Base-by-base conservation (phyloP, 2,113 vertebrate genomes). In the Conger conger region DNA sequence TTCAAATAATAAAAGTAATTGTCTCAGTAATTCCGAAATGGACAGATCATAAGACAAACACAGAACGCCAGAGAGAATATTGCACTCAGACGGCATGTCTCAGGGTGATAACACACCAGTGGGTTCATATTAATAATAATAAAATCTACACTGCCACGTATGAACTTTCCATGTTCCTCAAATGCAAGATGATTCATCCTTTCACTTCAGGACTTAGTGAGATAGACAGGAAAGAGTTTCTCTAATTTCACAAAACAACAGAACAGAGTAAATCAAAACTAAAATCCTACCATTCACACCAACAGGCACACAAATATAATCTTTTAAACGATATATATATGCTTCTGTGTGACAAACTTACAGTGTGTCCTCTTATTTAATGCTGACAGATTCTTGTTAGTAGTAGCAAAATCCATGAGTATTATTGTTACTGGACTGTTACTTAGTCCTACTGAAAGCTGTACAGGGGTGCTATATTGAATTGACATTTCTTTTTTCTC, bases 11-110 rank as follows among this genome's bases (percentile, higher is more conserved):
- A 89, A 83, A 9, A 82, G 89, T 92, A 91, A 90, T 88, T 90
- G 91, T 90, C 88, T 88, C 90, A 89, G 85, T 88, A 85, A 54
- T 88, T 63, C 87, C 89, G 90, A 86, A 84, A 90, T 91, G 90
- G 87, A 88, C 87, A 86, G 76, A 90, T 90, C 88, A 79, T 84
- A 85, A 81, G 76, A 89, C 82, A 80, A 37, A 89, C 91, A 79
- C 57, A 37, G 60, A 57, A 81, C 79, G 76, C 60, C 84, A 27
- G 42, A 82, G 18, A 76, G 8, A 85, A 86, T 91, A 93, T 93
- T 93, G 91, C 92, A 91, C 89, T 88, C 81, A 88, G 90, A 91
- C 77, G 81, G 37, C 9, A 53, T 82, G 84, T 42, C 80, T 82
- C 84, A 82, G 60, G 45, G 76, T 63, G 57, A 16, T 76, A 45